Evolutionary conservation across 2,888 invertebrate genomes (phyloP), one percentile per base, ranked within the genome.

Genomic region (Germaria angustata): DNA sequence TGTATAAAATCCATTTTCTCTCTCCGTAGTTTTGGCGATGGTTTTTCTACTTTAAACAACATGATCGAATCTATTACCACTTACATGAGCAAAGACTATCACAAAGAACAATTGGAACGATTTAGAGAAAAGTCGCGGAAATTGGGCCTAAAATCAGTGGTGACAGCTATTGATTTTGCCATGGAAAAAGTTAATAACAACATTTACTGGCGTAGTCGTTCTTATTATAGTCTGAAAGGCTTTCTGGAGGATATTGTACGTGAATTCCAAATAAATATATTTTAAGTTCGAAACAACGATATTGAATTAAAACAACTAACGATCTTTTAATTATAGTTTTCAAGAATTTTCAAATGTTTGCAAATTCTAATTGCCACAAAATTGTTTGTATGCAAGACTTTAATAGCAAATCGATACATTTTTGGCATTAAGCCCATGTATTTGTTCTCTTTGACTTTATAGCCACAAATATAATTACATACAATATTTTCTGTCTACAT

Each of bases 21-120:
- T 20, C 6, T 7, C 0, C 15, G 7, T 77, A 93, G 93, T 85
- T 93, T 92, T 86, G 93, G 93, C 15, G 92, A 92, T 86, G 93
- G 92, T 11, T 93, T 93, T 87, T 92, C 92, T 59, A 92, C 92
- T 2, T 86, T 93, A 46, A 90, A 92, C 22, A 92, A 92, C 82
- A 93, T 93, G 93, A 91, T 93, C 46, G 91, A 92, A 80, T 90
- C 92, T 1, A 87, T 93, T 46, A 91, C 92, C n/a, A 90, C 89
- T 24, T 92, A 91, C 84, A 92, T 93, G 92, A 93, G 92, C 85
- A 92, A 92, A 80, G 92, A 92, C 49, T 91, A 89, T 75, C 91
- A 91, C 73, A 89, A 88, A 66, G 89, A 91, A 69, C 91, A 91
- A 80, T 84, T 91, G 59, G 86, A 88, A 63, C 87, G 87, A 3